These are phyloP conservation scores for Listronotus bonariensis DNA, from an alignment of 1,140 invertebrate species.

Conservation along the genomic window DNA sequence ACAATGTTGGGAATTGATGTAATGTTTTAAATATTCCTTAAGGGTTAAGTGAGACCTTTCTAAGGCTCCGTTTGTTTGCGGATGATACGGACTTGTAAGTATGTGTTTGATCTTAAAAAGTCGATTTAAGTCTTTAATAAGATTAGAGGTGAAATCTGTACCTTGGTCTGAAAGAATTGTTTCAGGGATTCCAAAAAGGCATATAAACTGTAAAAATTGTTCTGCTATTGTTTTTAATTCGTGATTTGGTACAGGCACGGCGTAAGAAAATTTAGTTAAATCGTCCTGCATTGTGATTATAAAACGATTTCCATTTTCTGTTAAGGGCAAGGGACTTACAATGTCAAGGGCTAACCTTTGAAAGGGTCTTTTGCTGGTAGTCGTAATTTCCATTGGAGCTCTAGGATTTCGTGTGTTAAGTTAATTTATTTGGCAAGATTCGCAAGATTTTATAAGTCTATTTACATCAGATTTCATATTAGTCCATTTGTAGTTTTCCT, in stretches of 20 bases:
- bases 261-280: conserved; percentile 48
- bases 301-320: conserved; percentile 40
- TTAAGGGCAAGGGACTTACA: conserved; percentile 47
- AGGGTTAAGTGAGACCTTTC: conserved; percentile 47
- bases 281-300: conserved; percentile 52
- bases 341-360: conserved; percentile 46
- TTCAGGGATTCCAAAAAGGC: too few species aligned
- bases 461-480: conserved; percentile 51
- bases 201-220: neutral
- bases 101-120: conserved; percentile 2
- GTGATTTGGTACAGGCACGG: conserved; percentile 44
- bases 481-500: conserved; percentile 52
- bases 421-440: conserved; percentile 49
- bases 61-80: conserved; percentile 48
- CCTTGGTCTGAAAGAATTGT: too few species aligned
- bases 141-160: too few species aligned
- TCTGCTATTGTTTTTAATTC: conserved; percentile 47
- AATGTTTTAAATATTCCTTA: conserved; percentile 48
- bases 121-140: neutral
- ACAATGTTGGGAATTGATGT: conserved; percentile 26
- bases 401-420: conserved; percentile 32
- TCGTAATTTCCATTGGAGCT: conserved; percentile 49
- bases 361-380: conserved; percentile 43
- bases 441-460: conserved; percentile 46
- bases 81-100: neutral